Base-by-base conservation (phyloP, 2,797 vertebrate species). In the Sebastes minor region DNA sequence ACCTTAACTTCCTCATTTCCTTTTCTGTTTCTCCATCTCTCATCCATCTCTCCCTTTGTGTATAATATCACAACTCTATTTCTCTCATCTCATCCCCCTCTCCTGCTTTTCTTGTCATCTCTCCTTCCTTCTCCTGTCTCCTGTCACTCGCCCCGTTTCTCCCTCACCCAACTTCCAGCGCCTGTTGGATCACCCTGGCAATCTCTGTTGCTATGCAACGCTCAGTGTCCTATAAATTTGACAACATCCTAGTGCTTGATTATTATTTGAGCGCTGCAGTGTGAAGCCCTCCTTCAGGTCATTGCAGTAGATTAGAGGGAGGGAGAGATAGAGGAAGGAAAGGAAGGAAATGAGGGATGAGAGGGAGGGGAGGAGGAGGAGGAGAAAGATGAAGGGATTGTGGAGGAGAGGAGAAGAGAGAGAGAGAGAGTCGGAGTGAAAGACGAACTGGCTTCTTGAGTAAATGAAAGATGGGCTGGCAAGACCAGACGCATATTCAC, bases 181-280 rank as follows among this genome's bases (percentile, higher is more conserved):
- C 75, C 89, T 92, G 90, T 92, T 86, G 86, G 90, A 95, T 94
- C 91, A 88, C 92, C 81, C 89, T 81, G 84, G 89, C 93, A 93
- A 95, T 95, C 92, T 93, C 91, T 92, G 95, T 96, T 95, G 95
- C 95, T 95, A 96, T 88, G 95, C 95, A 92, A 96, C 93, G 56
- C 90, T 86, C 88, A 56, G 89, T 92, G 92, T 94, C 95, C 92
- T 94, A 94, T 94, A 94, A 94, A 95, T 95, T 93, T 95, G 94
- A 95, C 93, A 95, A 95, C 94, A 95, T 94, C 91, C 86, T 82
- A 78, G 88, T 76, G 92, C 92, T 92, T 95, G 94, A 95, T 95
- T 95, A 95, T 95, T 95, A 95, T 96, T 95, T 95, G 89, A 95
- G 92, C 82, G 80, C 90, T 90, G 90, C 90, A 88, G 89, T 89